Conservation (phyloP, 1,140 invertebrate species). For the Philaenus spumarius region DNA sequence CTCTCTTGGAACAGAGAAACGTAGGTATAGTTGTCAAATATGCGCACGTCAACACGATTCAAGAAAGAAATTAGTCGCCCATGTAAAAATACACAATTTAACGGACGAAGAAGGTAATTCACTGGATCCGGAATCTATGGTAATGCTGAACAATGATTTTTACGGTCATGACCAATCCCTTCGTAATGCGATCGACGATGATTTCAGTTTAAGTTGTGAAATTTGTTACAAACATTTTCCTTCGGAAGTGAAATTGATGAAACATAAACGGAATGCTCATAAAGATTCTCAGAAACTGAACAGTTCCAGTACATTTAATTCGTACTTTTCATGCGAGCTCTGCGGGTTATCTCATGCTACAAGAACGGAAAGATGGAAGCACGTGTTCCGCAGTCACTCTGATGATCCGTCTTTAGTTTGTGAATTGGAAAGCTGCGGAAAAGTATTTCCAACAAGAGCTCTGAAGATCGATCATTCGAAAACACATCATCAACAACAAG, state of each 20-base stretch:
- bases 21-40: slow-evolving; percentile 40
- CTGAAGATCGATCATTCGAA: slow-evolving; percentile 43
- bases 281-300: slow-evolving; percentile 22
- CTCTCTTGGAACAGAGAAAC: slow-evolving; percentile 25
- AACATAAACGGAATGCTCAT: slow-evolving; percentile 45
- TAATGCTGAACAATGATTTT: slow-evolving; percentile 22
- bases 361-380: slow-evolving; percentile 48
- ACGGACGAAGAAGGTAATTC: slow-evolving; percentile 37
- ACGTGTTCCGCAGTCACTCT: slow-evolving; percentile 41
- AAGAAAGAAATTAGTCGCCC: slow-evolving; percentile 48
- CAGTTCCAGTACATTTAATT: slow-evolving; percentile 34
- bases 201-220: slow-evolving; percentile 41
- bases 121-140: slow-evolving; percentile 41
- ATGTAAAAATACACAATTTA: slow-evolving; percentile 49
- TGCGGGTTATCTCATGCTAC: slow-evolving; percentile 45
- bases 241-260: slow-evolving; percentile 43
- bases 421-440: slow-evolving; percentile 41
- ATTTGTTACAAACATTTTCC: slow-evolving; percentile 46
- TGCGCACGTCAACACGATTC: slow-evolving; percentile 52
- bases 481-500: slow-evolving; percentile 43
- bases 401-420: slow-evolving; percentile 42
- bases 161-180: background rate
- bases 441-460: slow-evolving; percentile 45
- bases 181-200: slow-evolving; percentile 34
- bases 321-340: slow-evolving; percentile 47